A percentile compares a stretch with the other conserved stretches of the same genome.
These are phyloP conservation scores for Tubulanus polymorphus DNA, from an alignment of 2,888 invertebrate genomes.

Conservation along the genomic window DNA sequence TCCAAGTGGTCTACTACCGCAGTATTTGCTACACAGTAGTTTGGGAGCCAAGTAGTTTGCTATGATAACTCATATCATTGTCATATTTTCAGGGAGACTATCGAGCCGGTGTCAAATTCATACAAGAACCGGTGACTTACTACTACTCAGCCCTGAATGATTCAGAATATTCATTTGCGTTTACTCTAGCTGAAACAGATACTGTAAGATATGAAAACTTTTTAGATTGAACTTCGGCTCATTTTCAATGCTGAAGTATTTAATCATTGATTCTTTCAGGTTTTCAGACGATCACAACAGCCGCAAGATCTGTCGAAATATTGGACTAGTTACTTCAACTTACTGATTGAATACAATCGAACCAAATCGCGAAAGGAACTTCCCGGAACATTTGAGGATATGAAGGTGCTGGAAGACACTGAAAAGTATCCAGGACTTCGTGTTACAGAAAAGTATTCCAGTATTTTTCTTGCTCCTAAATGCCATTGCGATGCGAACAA, in stretches of 20 bases:
- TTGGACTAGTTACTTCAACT: slow-evolving; percentile 50
- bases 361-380: slow-evolving; percentile 26
- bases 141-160: slow-evolving; percentile 51
- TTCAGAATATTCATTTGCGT: slow-evolving; percentile 53
- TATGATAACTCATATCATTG: neutral
- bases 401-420: slow-evolving; percentile 42
- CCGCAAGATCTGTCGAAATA: slow-evolving; percentile 36
- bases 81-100: slow-evolving; percentile 23
- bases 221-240: no score
- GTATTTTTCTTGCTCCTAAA: slow-evolving; percentile 53
- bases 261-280: slow-evolving; percentile 26
- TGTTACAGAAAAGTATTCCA: slow-evolving; percentile 51
- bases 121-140: slow-evolving; percentile 36
- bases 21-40: no score
- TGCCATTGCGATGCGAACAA: slow-evolving; percentile 53
- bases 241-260: no score
- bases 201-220: no score
- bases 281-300: slow-evolving; percentile 49
- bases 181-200: slow-evolving; percentile 50
- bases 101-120: slow-evolving; percentile 20
- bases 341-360: slow-evolving; percentile 52
- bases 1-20: no score
- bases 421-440: slow-evolving; percentile 42
- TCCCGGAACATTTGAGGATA: slow-evolving; percentile 38
- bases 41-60: no score